Base-by-base conservation (phyloP, 2,888 invertebrate genomes). In the Diachrysia chrysitis region DNA sequence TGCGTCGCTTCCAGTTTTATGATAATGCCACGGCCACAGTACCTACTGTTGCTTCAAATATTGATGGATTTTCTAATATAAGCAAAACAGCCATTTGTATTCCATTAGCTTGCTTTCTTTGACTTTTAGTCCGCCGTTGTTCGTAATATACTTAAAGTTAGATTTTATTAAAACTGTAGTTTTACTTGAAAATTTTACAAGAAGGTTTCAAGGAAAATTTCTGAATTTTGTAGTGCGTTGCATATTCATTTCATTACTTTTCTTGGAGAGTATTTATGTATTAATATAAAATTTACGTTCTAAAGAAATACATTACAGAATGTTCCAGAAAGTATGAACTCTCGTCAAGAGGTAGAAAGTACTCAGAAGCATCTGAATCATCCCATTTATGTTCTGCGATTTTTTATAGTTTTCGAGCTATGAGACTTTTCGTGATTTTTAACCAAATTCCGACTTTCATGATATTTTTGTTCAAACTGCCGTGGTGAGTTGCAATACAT, bases 61-160 rank as follows among this genome's bases (percentile, higher is more conserved):
- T 91, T 90, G 91, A 92, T 90, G 89, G 89, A 89, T 90, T 90
- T 87, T 89, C 86, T 84, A 87, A 81, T 88, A 89, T 88, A 90
- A 89, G 86, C 88, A 89, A 92, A 90, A 88, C 84, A 88, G 85
- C 87, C 87, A 92, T 92, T 92, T 90, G 89, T 91, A 91, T 91
- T 92, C 90, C 90, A 92, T 92, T 92, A 91, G 87, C 83, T 78
- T 65, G 71, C 78, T 83, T 80, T 83, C 84, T 82, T 83, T 84
- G 81, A 81, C 81, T 87, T 85, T 83, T 73, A 81, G 78, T 75
- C 76, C 66, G 58, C 58, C 75, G 63, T 79, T 71, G 68, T 73
- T 74, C 42, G 71, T 64, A 63, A 72, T 69, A 72, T 53, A 74
- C 58, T 71, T 58, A 60, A 63, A 63, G 53, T 66, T 48, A 63